Base-by-base conservation (phyloP, 1,140 invertebrate species). In the Steinernema khuongi region DNA sequence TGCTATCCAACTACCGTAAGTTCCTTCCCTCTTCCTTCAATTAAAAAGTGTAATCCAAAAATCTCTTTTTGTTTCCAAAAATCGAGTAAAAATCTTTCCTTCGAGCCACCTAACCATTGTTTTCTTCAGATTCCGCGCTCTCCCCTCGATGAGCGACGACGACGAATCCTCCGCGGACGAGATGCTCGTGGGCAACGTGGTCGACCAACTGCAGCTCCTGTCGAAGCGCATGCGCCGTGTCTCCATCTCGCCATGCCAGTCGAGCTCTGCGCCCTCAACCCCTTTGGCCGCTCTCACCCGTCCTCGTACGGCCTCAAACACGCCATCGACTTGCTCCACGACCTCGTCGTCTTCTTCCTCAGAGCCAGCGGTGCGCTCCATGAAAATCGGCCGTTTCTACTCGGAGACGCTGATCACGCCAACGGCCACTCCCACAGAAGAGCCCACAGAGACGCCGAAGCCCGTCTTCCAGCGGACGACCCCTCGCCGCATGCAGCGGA, bases 181-280 rank as follows among this genome's bases (percentile, higher is more conserved):
- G 36, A 71, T 67, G 28, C 22, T 74, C 14, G 70, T 77, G 2
- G 75, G 75, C n/a, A 28, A 31, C 30, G 75, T 77, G 26, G 68
- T 77, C n/a, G 73, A 77, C 22, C 68, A 74, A 26, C 50, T 77
- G 1, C 75, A 77, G 31, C 31, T 66, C 14, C 67, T 77, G 30
- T 60, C 75, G n/a, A 72, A 69, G 26, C 72, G 75, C 11, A 70
- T 77, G 28, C 72, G 75, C 31, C 72, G 75, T 2, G 75, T 77
- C 4, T 74, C 72, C 14, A 36, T 77, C 1, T 74, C 72, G 14
- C 75, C 50, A 22, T 17, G 50, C 50, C 11, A 60, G 11, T 60
- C 50, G 22, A 22, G 7, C 11, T 60, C 50, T 4, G 22, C 50
- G 50, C 50, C 50, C 50, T 17, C 50, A 22, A 60, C 50, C 19